Conservation (phyloP, 2,113 vertebrate species). For the Pterocles gutturalis region DNA sequence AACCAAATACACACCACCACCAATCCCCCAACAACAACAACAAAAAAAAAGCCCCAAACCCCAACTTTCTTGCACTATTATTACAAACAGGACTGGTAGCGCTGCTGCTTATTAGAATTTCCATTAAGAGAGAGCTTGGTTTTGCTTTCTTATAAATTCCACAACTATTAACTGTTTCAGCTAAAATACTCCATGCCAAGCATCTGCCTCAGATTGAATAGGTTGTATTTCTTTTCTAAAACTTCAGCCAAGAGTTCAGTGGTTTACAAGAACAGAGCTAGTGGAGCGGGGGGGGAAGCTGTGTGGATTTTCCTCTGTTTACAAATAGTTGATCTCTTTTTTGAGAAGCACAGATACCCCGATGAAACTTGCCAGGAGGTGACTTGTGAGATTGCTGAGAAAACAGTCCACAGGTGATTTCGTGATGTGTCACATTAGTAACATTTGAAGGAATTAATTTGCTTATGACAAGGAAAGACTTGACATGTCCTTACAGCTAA, state of each 20-base stretch:
- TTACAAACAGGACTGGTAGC: not conserved
- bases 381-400: not conserved
- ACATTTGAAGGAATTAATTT: not conserved
- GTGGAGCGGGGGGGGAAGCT: rapidly evolving
- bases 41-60: not conserved
- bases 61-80: not conserved
- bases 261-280: not conserved
- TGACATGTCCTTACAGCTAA: not conserved
- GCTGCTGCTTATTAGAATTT: not conserved
- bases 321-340: not conserved
- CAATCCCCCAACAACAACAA: too few relatives aligned
- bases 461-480: not conserved
- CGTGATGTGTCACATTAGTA: not conserved
- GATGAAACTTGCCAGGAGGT: not conserved
- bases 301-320: not conserved
- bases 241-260: conserved; percentile 28
- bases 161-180: conserved; percentile 6
- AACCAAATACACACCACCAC: not conserved
- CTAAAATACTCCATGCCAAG: not conserved
- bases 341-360: not conserved
- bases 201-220: conserved; percentile 22
- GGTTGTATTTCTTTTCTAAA: not conserved
- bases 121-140: not conserved
- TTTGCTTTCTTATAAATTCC: not conserved
- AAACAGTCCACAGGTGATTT: not conserved